Evolutionary conservation across 2,888 invertebrate species (phyloP).

Genomic region (Idaea dimidiata): DNA sequence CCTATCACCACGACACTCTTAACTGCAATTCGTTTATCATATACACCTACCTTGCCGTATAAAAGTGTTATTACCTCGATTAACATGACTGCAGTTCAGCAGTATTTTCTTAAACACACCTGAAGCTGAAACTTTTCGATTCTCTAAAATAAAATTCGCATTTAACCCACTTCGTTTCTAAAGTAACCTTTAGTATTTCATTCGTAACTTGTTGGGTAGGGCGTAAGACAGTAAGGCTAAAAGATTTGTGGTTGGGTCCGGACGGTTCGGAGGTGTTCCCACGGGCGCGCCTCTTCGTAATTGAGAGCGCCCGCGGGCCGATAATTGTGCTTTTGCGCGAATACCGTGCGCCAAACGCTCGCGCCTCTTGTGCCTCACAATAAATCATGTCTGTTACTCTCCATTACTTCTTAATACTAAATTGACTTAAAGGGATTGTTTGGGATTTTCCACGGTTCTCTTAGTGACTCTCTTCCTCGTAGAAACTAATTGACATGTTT

Average conservation of each 20-base stretch:
- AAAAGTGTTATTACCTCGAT: background rate
- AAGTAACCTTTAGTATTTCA: slow-evolving; percentile 24
- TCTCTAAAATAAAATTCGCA: background rate
- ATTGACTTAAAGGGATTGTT: slow-evolving; percentile 69
- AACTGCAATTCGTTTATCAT: slow-evolving; percentile 57
- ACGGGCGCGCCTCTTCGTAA: slow-evolving; percentile 77
- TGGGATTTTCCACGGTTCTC: slow-evolving; percentile 30
- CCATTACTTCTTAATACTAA: slow-evolving; percentile 78
- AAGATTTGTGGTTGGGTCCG: slow-evolving; percentile 70
- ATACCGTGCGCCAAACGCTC: slow-evolving; percentile 47
- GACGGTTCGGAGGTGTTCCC: slow-evolving; percentile 67
- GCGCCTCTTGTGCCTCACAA: slow-evolving; percentile 41
- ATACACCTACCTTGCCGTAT: background rate
- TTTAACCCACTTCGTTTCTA: slow-evolving; percentile 13
- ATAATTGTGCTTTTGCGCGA: slow-evolving; percentile 75
- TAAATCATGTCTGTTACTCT: slow-evolving; percentile 80
- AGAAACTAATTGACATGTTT: slow-evolving; percentile 15
- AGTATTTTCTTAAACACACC: background rate
- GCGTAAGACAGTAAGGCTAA: slow-evolving; percentile 60
- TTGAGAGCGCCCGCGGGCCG: slow-evolving; percentile 80
- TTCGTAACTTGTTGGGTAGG: slow-evolving; percentile 58
- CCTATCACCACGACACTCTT: slow-evolving; percentile 56
- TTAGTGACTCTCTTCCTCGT: slow-evolving; percentile 15
- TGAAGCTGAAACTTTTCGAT: background rate
- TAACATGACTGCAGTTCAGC: background rate